Evolutionary conservation across 2,888 invertebrate species (phyloP).

Genomic region (Drosophila emarginata): DNA sequence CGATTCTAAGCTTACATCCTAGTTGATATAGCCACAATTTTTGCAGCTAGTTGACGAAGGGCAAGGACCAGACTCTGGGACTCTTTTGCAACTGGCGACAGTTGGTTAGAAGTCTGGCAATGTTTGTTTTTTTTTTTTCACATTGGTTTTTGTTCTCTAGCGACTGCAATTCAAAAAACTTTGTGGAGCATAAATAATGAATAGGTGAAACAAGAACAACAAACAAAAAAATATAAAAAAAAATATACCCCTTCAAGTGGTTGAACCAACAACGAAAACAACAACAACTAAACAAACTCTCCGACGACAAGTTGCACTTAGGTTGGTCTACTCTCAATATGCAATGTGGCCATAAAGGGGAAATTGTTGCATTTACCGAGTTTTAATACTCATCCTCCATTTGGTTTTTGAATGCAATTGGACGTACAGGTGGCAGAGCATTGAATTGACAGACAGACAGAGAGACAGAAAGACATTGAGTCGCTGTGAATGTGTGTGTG

Average conservation of each 20-base stretch:
- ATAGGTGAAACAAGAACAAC: slow-evolving; percentile 47
- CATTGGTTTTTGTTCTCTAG: neutral
- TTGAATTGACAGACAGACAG: slow-evolving; percentile 36
- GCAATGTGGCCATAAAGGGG: slow-evolving; percentile 26
- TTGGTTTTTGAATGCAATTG: slow-evolving; percentile 61
- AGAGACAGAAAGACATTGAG: slow-evolving; percentile 51
- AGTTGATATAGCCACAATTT: slow-evolving; percentile 5
- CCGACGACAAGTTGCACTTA: slow-evolving; percentile 47
- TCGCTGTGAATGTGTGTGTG: neutral
- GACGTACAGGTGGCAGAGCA: slow-evolving; percentile 49
- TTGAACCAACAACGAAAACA: slow-evolving; percentile 11
- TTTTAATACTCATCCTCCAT: slow-evolving; percentile 3
- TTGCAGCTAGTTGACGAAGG: slow-evolving; percentile 39
- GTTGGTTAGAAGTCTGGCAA: slow-evolving; percentile 31
- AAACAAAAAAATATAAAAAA: slow-evolving; percentile 17
- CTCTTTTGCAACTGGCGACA: slow-evolving; percentile 38
- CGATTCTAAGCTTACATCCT: slow-evolving; percentile 16
- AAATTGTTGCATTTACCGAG: slow-evolving; percentile 64
- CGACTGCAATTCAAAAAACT: slow-evolving; percentile 54
- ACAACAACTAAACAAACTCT: slow-evolving; percentile 14
- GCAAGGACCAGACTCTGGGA: slow-evolving; percentile 53
- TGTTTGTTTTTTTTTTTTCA: neutral
- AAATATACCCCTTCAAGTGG: slow-evolving; percentile 26
- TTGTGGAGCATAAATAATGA: slow-evolving; percentile 73
- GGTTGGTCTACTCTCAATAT: slow-evolving; percentile 15